Evolutionary conservation across 2,113 vertebrate species (phyloP).

Genomic region (Tiliqua scincoides): DNA sequence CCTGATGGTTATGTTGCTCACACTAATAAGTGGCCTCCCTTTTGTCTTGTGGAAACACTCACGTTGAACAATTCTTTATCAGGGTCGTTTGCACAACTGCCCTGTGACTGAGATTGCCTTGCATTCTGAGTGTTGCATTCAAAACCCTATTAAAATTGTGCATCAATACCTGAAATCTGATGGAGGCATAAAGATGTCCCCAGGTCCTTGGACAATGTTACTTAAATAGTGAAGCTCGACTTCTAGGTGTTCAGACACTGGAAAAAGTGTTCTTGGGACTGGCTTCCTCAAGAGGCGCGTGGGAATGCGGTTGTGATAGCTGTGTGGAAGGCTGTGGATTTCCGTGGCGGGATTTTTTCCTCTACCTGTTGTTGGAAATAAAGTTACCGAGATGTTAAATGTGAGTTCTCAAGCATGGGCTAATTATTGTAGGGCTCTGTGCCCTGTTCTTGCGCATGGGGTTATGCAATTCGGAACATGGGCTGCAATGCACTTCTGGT

Average conservation of each 20-base stretch:
- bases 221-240: too few relatives aligned
- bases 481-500: too few relatives aligned
- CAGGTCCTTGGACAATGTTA: slow-evolving; percentile 3
- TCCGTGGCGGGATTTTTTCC: not conserved
- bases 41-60: not conserved
- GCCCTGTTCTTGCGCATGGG: not conserved
- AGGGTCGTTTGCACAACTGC: not conserved
- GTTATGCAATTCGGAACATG: not conserved
- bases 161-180: not conserved
- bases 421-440: not conserved
- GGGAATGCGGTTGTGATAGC: not conserved
- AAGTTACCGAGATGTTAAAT: not conserved
- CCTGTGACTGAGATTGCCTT: not conserved
- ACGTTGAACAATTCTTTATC: not conserved
- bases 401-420: not conserved
- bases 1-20: not conserved
- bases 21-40: not conserved
- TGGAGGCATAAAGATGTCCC: not conserved
- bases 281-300: not conserved
- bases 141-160: not conserved
- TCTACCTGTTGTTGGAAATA: not conserved
- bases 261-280: not conserved
- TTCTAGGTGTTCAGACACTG: not conserved
- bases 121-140: not conserved
- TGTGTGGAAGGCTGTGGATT: not conserved